These are phyloP conservation scores for Jaculus jaculus DNA, from an alignment of 2,113 vertebrate genomes.

Conservation along the genomic window DNA sequence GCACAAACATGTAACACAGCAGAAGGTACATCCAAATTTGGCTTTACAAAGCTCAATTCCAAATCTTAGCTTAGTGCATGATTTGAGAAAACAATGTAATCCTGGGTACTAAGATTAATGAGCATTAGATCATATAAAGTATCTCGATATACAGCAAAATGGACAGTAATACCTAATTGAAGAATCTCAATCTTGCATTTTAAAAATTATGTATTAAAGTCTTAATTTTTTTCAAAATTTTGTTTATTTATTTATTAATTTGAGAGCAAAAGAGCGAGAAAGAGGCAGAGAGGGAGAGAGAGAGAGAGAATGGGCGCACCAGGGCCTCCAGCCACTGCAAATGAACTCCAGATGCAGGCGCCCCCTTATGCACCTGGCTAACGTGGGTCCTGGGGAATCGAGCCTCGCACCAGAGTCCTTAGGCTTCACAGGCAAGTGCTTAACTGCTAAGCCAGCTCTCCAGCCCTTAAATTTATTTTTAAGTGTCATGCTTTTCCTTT, in stretches of 20 bases:
- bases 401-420: too few species aligned
- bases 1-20: not conserved
- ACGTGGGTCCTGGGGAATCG: too few species aligned
- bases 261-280: too few species aligned
- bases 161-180: not conserved
- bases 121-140: not conserved
- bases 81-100: constrained; percentile 34
- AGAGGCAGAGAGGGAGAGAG: too few species aligned
- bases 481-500: not conserved
- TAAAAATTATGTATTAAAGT: not conserved
- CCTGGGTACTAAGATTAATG: not conserved
- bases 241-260: too few species aligned
- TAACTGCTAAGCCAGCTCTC: too few species aligned
- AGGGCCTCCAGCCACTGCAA: too few species aligned
- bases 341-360: too few species aligned
- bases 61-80: not conserved
- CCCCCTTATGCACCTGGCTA: too few species aligned
- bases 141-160: constrained; percentile 31
- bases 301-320: too few species aligned
- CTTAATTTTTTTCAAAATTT: too few species aligned
- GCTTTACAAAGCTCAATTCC: not conserved
- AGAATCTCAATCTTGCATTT: not conserved
- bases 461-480: constrained; percentile 43
- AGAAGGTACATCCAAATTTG: not conserved
- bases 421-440: too few species aligned